Base-by-base conservation (phyloP, 2,797 vertebrate species). In the Cyclura pinguis region DNA sequence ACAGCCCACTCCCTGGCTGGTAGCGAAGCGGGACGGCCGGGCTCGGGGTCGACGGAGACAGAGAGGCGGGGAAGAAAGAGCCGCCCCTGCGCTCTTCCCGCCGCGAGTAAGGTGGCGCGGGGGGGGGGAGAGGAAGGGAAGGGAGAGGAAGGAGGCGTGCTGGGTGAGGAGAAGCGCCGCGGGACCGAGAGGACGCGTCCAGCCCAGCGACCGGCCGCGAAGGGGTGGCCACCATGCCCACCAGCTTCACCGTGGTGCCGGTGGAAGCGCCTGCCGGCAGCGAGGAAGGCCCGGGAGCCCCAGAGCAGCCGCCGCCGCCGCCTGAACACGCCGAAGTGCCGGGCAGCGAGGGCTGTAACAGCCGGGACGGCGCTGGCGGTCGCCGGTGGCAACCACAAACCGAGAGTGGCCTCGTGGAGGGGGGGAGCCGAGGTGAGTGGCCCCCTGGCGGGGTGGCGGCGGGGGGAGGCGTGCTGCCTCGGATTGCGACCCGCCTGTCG, bases 201-300 rank as follows among this genome's bases (percentile, higher is more conserved):
- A 0, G 5, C 67, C 20, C 80, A 3, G 80, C 80, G 55, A 3
- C 69, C n/a, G 88, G 55, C 69, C 47, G 27, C n/a, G 13, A 29
- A 18, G 9, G 2, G 38, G 12, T 10, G 35, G 38, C 32, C 13
- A 14, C 18, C 29, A 90, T 90, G 89, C 89, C 89, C 47, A 90
- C 85, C 80, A 90, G 38, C 85, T 90, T 90, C 57, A 90, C 89
- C 14, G 89, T 90, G 50, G 89, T 90, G 85, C 89, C 89, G 5
- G 89, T 90, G 89, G 85, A 90, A 42, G 78, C 89, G 35, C 38
- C 78, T 3, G 85, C 12, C 22, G 69, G 10, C 55, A 55, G 78
- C 42, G 18, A n/a, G 6, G 8, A 73, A 78, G 88, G 59, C 55
- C 67, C 67, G 24, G 55, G 22, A 27, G 69, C 42, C 42, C 42